Base-by-base conservation (phyloP, 2,888 invertebrate species). In the Chrysolina americana region DNA sequence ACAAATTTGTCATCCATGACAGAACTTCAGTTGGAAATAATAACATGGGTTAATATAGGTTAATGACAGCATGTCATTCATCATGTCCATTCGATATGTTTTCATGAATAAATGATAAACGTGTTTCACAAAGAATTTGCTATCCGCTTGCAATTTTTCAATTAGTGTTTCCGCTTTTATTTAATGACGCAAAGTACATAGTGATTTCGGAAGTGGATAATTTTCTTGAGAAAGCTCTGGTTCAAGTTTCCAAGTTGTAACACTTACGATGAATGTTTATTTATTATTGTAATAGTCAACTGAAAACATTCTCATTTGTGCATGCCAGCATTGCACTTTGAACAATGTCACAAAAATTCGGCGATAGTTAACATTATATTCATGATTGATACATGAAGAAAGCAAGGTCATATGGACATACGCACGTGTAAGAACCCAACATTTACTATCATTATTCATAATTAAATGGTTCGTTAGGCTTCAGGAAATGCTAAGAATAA, bases 101-200 rank as follows among this genome's bases (percentile, higher is more conserved):
- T 41, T 19, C 2, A 41, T 44, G 44, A 15, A 44, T 44, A 44
- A 15, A 15, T 15, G 64, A 44, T 17, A 59, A 44, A 17, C 4
- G 23, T 69, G 36, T 62, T 66, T 44, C 59, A 68, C 62, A 66
- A 70, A 74, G 50, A 70, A 70, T 65, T 41, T 74, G 65, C 62
- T 66, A 74, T 70, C 70, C 65, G 70, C 21, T 73, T 59, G 66
- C 65, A 70, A 70, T 74, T 74, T 70, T 48, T 21, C 70, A 74
- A 74, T 74, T 74, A 66, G 44, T 63, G 66, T 56, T 70, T 74
- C 74, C 74, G 74, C 53, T 68, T 68, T 21, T 11, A 36, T 48
- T 68, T 17, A 36, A 19, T 68, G 28, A n/a, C 2, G 10, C n/a
- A 36, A 59, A 59, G 28, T 59, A n/a, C 36, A 23, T 59, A n/a